Base-by-base conservation (phyloP, 2,113 vertebrate species). In the Glareola pratincola region DNA sequence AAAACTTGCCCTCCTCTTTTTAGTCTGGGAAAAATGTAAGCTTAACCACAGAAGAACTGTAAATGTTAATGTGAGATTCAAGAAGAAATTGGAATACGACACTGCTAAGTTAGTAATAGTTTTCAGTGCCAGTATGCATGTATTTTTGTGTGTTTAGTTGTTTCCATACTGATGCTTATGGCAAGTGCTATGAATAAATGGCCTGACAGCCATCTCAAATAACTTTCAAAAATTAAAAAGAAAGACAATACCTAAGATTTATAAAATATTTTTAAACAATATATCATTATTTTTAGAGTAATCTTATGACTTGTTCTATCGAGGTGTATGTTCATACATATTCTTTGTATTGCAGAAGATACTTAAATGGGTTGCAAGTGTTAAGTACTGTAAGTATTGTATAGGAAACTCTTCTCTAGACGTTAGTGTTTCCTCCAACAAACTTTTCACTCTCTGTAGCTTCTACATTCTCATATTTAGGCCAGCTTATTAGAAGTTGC, bases 101-200 rank as follows among this genome's bases (percentile, higher is more conserved):
- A 36, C n/a, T 59, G 37, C 32, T 32, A 48, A 36, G 34, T 51
- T 71, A 22, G 5, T 36, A 27, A 27, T 34, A 27, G 41, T 64
- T 89, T 66, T 62, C 17, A 37, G 34, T 79, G 50, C 39, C 30
- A 19, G 10, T 23, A 66, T 56, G 36, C 37, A 18, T 23, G 26
- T 75, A 12, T 69, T 78, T 79, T 71, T 89, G 53, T 64, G 14
- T 27, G 19, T 69, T 54, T 77, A 21, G 20, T n/a, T 74, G 63
- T 39, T 30, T 67, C 41, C 23, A 8, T 0, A 0, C 56, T 63
- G n/a, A 30, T 68, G n/a, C 39, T 73, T 77, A 43, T 74, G 37
- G 54, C 22, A 43, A 75, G 36, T 37, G 24, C 39, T 45, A 3
- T 26, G 45, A 54, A 29, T 56, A 82, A 82, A 50, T 41, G 32